Evolutionary conservation across 2,797 vertebrate genomes (phyloP), one percentile per base, ranked within the genome.

Genomic region (Parotocinclus haroldoi): DNA sequence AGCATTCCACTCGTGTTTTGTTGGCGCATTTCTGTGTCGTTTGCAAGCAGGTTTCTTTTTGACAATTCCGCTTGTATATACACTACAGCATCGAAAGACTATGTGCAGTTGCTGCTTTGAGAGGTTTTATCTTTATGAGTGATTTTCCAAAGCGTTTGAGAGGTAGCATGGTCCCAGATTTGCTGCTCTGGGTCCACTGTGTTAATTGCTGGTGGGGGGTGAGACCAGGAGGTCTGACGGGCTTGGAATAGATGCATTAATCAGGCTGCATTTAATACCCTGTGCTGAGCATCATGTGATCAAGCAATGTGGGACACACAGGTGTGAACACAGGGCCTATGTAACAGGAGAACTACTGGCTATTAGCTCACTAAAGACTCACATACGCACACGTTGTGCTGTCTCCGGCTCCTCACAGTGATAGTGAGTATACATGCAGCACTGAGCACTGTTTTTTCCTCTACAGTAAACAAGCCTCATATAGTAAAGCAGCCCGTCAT

Each of bases 251-350:
- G 83, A 79, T 82, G 79, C 69, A 69, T 81, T 91, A 90, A 90
- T 90, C 89, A 84, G 85, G 80, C 80, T 83, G 76, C 80, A 87
- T 88, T 89, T 91, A 90, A 91, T 86, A 88, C 74, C 82, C 76
- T 61, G 83, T 79, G 83, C 84, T 83, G 85, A 82, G 84, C 83
- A 83, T 68, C 81, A 73, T 0, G 79, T 83, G 82, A 83, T 84
- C 70, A 72, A 73, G 68, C 71, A 62, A 68, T 83, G 82, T 73
- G 57, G 48, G 72, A 80, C 82, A 81, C 77, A 87, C 90, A 91
- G 90, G 89, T 91, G 90, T 89, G 84, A 88, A 85, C 84, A 80
- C 57, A 79, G 79, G 80, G 73, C 83, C 78, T 80, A 81, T 91
- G 90, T 90, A 92, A 92, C 82, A 82, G 73, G 83, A 92, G 79